These are phyloP conservation scores for Anodontia alba DNA, from an alignment of 2,888 invertebrate species.

Conservation along the genomic window DNA sequence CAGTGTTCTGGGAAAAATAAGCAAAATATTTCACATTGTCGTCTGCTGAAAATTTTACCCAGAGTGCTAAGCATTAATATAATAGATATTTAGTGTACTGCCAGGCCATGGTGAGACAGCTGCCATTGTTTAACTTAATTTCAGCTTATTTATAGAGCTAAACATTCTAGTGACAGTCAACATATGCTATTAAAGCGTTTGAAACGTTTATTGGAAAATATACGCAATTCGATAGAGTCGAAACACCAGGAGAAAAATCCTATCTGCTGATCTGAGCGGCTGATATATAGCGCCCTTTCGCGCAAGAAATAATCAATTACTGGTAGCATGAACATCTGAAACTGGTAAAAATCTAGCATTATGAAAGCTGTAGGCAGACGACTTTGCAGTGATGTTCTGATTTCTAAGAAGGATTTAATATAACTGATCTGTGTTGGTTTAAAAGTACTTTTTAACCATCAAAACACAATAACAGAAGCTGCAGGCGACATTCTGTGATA, in stretches of 20 bases:
- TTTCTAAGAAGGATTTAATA: not conserved
- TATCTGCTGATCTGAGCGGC: not conserved
- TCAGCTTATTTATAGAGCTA: not conserved
- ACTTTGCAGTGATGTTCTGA: not conserved
- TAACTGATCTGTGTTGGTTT: too few species aligned
- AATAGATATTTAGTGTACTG: too few species aligned
- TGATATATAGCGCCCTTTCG: not conserved
- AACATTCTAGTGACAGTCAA: not conserved
- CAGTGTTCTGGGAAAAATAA: too few species aligned
- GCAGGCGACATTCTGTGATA: too few species aligned
- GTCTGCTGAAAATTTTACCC: too few species aligned
- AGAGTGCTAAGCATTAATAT: too few species aligned
- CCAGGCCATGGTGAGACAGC: not conserved
- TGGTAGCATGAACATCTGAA: not conserved
- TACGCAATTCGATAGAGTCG: not conserved
- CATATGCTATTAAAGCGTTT: not conserved
- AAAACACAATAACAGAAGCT: too few species aligned
- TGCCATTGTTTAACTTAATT: not conserved
- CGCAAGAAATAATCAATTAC: slow-evolving; percentile 8
- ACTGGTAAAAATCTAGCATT: not conserved
- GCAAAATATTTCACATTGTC: too few species aligned
- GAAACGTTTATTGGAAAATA: not conserved
- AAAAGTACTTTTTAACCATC: too few species aligned
- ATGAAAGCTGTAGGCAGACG: not conserved
- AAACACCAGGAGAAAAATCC: not conserved